These are phyloP conservation scores for Drosophila subquinaria DNA, from an alignment of 2,888 invertebrate species.

Conservation along the genomic window DNA sequence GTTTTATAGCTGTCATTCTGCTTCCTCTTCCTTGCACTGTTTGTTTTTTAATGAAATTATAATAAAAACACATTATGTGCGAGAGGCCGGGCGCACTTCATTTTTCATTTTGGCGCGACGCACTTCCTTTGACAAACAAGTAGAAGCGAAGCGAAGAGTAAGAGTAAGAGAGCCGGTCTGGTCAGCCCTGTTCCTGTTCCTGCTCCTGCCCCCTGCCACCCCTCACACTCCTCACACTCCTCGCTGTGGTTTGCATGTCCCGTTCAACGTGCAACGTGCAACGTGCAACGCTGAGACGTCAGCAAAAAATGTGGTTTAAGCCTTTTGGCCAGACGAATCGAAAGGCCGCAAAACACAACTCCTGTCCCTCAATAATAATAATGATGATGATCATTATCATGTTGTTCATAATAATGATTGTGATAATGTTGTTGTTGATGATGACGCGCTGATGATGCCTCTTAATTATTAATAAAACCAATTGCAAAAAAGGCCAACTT, in stretches of 20 bases:
- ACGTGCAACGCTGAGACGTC: constrained; percentile 27
- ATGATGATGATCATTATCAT: background rate
- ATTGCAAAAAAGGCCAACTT: constrained; percentile 51
- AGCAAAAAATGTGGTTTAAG: constrained; percentile 37
- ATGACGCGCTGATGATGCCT: constrained; percentile 55
- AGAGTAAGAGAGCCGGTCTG: constrained; percentile 37
- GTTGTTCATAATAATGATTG: constrained; percentile 39
- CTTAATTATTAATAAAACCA: constrained; percentile 81
- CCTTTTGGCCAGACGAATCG: constrained; percentile 7
- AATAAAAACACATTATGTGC: constrained; percentile 66
- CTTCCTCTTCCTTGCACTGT: constrained; percentile 5
- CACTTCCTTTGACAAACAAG: constrained; percentile 65
- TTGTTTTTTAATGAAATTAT: constrained; percentile 65
- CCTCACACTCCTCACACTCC: background rate
- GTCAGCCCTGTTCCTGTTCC: constrained; percentile 18
- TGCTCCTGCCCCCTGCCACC: background rate
- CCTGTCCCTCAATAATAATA: background rate
- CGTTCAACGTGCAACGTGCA: constrained; percentile 14
- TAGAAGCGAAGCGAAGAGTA: constrained; percentile 2
- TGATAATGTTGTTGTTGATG: constrained; percentile 1
- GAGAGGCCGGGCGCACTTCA: constrained; percentile 71
- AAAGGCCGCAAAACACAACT: constrained; percentile 13
- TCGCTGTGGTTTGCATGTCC: constrained; percentile 28
- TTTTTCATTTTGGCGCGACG: constrained; percentile 81
- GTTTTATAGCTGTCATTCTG: background rate